These are phyloP conservation scores for Ciconia maguari DNA, from an alignment of 2,113 vertebrate genomes.

Conservation along the genomic window DNA sequence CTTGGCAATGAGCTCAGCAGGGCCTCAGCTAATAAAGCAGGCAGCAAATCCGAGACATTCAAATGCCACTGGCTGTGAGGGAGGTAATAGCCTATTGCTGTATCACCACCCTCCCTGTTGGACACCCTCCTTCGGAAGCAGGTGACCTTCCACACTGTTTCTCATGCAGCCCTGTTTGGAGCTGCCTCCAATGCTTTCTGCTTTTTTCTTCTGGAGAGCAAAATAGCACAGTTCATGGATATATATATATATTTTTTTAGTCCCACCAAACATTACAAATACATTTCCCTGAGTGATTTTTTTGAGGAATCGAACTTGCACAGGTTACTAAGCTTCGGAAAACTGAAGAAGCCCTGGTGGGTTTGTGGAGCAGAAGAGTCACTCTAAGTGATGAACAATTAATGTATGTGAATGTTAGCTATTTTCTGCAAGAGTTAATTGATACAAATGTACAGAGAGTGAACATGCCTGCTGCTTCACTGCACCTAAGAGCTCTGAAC, in stretches of 20 bases:
- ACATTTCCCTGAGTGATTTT: neutral
- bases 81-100: neutral
- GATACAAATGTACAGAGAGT: neutral
- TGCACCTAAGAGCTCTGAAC: neutral
- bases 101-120: neutral
- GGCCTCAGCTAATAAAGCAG: neutral
- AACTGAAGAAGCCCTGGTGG: neutral
- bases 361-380: neutral
- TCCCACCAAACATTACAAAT: neutral
- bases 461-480: neutral
- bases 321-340: neutral
- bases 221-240: neutral
- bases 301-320: neutral
- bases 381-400: neutral
- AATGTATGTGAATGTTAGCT: neutral
- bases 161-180: neutral
- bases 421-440: slow-evolving; percentile 54
- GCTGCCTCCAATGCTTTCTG: neutral
- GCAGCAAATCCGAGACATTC: neutral
- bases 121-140: neutral
- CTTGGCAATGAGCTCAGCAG: neutral
- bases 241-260: neutral
- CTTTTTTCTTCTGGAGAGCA: neutral
- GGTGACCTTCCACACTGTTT: neutral
- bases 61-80: neutral